Conservation (phyloP, 2,888 invertebrate species). For the Stegana nigrithorax region DNA sequence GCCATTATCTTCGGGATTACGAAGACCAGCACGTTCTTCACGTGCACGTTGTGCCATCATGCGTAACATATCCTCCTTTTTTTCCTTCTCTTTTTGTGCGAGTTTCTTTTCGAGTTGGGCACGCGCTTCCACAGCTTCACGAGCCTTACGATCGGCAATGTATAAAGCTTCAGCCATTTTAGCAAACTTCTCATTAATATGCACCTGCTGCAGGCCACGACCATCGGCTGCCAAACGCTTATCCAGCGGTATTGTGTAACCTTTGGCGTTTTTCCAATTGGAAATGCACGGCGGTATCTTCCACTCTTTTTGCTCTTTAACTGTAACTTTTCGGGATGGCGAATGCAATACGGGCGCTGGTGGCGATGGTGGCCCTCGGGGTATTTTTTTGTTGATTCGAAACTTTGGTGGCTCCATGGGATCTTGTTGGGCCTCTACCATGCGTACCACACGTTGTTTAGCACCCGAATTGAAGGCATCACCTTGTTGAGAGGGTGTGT, state of each 20-base stretch:
- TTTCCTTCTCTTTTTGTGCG: constrained; percentile 98
- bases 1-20: constrained; percentile 68
- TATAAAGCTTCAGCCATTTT: constrained; percentile 97
- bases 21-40: constrained; percentile 88
- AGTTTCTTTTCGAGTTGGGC: constrained; percentile 95
- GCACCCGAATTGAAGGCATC: constrained; percentile 95
- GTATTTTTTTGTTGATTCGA: constrained; percentile 98
- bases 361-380: constrained; percentile 97
- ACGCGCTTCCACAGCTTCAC: constrained; percentile 97
- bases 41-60: constrained; percentile 94
- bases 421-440: constrained; percentile 93
- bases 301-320: constrained; percentile 99
- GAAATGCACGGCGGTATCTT: constrained; percentile 98
- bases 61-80: constrained; percentile 94
- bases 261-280: constrained; percentile 99
- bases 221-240: constrained; percentile 99
- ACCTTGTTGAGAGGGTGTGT: constrained; percentile 98
- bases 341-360: constrained; percentile 99
- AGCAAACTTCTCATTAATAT: constrained; percentile 99
- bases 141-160: constrained; percentile 96
- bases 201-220: constrained; percentile 94
- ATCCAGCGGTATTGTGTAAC: constrained; percentile 94
- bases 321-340: constrained; percentile 96
- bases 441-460: constrained; percentile 96
- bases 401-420: constrained; percentile 99